phyloP scores from a whole-genome alignment of 2,113 vertebrate species.

The Salvelinus fontinalis region DNA sequence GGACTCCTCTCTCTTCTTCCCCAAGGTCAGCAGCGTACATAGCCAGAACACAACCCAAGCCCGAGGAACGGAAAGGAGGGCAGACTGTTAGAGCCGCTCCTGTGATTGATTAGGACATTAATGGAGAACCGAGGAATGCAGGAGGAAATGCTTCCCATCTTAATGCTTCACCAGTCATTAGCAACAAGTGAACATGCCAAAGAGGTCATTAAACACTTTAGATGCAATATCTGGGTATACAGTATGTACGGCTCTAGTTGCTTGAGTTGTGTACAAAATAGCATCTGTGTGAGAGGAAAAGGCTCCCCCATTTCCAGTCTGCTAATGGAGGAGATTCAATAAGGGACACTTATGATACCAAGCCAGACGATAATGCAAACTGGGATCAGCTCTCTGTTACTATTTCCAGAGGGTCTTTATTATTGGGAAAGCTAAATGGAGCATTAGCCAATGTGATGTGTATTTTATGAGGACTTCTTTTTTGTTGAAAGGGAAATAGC shows the following conservation, averaged over 20 bases:
- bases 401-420: conserved; percentile 64
- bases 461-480: conserved; percentile 53
- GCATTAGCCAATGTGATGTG: conserved; percentile 59
- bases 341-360: conserved; percentile 64
- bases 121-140: conserved; percentile 39
- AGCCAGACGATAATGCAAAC: conserved; percentile 62
- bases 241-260: not conserved
- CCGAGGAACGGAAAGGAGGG: conserved; percentile 9
- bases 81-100: conserved; percentile 21
- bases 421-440: conserved; percentile 72
- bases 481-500: conserved; percentile 33
- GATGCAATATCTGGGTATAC: conserved; percentile 1
- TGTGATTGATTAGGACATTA: conserved; percentile 60
- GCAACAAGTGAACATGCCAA: conserved; percentile 46
- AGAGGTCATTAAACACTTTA: conserved; percentile 21
- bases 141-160: conserved; percentile 59
- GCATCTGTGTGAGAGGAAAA: conserved; percentile 30
- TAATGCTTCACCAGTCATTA: conserved; percentile 50
- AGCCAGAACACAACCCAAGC: conserved; percentile 11
- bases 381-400: conserved; percentile 51
- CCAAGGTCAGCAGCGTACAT: conserved; percentile 24
- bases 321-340: conserved; percentile 70
- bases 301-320: conserved; percentile 34
- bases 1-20: not conserved
- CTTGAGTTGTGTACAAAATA: not conserved